Percentiles rank a stretch among this genome's conserved stretches.
Conservation (phyloP, 1,140 invertebrate species). For the Arion vulgaris region DNA sequence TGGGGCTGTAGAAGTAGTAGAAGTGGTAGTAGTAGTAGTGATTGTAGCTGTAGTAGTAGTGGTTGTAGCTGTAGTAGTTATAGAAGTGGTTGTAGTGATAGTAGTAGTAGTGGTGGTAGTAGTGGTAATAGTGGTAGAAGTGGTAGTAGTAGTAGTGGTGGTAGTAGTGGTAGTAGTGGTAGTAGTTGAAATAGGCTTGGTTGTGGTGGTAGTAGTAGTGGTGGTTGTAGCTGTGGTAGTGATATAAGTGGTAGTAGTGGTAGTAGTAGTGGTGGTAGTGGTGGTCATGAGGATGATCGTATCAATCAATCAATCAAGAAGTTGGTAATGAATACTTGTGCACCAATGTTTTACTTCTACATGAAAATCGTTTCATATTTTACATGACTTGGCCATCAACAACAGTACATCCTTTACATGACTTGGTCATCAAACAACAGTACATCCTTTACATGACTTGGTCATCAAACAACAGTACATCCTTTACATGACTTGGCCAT, state of each 20-base stretch:
- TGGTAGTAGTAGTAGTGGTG: background rate
- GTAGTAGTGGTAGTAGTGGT: constrained; percentile 1
- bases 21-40: background rate
- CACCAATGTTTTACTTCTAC: too few species aligned
- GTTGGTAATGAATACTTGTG: too few species aligned
- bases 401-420: too few species aligned
- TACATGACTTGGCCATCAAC: too few species aligned
- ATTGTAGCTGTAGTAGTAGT: background rate
- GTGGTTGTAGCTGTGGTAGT: background rate
- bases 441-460: too few species aligned
- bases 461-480: too few species aligned
- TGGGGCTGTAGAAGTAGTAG: too few species aligned
- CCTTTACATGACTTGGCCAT: too few species aligned
- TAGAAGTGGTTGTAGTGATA: background rate
- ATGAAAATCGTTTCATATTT: too few species aligned
- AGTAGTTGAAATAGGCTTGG: background rate
- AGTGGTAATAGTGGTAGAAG: background rate
- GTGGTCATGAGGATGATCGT: too few species aligned
- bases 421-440: too few species aligned
- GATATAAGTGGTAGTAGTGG: background rate
- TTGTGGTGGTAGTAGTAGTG: background rate
- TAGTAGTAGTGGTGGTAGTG: background rate
- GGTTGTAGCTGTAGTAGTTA: background rate
- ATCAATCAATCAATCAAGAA: too few species aligned
- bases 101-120: background rate